These are phyloP conservation scores for Ophioninae sp. DNA, from an alignment of 2,888 invertebrate genomes.

Conservation along the genomic window DNA sequence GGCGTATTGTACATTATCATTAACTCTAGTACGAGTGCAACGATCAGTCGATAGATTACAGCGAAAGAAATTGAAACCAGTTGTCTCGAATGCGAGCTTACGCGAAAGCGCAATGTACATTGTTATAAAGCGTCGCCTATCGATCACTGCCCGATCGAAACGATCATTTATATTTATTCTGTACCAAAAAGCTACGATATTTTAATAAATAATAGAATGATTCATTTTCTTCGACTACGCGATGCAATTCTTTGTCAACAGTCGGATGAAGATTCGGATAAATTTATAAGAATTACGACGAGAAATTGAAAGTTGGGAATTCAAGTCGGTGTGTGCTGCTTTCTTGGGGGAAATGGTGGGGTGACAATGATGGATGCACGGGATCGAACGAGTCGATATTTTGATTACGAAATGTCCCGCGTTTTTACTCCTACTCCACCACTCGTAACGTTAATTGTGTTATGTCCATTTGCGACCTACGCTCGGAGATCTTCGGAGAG, in stretches of 20 bases:
- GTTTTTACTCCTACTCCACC: too few relatives aligned
- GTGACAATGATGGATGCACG: background rate
- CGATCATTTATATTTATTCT: slow-evolving; percentile 13
- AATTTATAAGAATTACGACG: background rate
- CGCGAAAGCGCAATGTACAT: background rate
- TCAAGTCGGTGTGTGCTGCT: background rate
- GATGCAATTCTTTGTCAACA: background rate
- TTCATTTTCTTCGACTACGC: background rate
- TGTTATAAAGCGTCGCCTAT: background rate
- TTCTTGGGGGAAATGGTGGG: background rate
- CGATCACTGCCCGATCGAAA: background rate
- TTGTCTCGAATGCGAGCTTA: background rate
- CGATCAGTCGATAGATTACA: background rate
- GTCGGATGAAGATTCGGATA: background rate
- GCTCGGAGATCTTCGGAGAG: too few relatives aligned
- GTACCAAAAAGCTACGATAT: background rate
- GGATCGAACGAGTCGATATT: too few relatives aligned
- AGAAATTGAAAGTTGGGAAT: background rate
- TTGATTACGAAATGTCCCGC: too few relatives aligned
- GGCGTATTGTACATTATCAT: slow-evolving; percentile 6
- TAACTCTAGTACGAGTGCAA: background rate
- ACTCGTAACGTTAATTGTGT: too few relatives aligned
- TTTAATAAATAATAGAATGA: background rate
- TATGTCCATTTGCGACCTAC: too few relatives aligned
- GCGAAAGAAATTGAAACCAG: background rate